Evolutionary conservation across 2,888 invertebrate genomes (phyloP), one percentile per base, ranked within the genome.

Genomic region (Sabatieria punctata): DNA sequence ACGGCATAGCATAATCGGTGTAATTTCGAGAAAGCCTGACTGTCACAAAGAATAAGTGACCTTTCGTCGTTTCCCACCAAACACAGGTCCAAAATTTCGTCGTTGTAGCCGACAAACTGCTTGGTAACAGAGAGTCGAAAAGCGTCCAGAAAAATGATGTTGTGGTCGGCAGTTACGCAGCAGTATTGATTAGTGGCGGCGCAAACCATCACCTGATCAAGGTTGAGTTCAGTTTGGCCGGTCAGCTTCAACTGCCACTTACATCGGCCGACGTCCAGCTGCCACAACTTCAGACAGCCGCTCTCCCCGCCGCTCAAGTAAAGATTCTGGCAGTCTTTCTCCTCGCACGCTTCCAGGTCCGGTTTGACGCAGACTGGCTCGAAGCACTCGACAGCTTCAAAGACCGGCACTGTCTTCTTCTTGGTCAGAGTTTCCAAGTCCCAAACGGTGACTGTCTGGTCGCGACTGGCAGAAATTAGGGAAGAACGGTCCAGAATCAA

Each of bases 71-170:
- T 72, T 1, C 88, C 88, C 47, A 85, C 61, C 61, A 79, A 82
- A 54, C 77, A 77, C 24, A 86, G 71, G 65, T 89, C 89, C 47
- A 89, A 69, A 52, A 93, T 79, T 71, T 95, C 91, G 71, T 93
- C 93, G 57, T 80, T 81, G 64, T 83, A 84, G n/a, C 95, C 95
- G 57, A 85, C 77, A 63, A 91, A 78, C 76, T 93, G 64, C 23
- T 54, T 50, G 2, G 36, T 26, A 8, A 55, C 39, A 6, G 43
- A 47, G 18, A 57, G 43, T 8, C 50, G 39, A 2, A 51, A 48
- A 22, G 50, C 52, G 43, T 55, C 52, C 3, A 61, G 35, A 13
- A 60, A 46, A 37, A 55, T 47, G 30, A 61, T 36, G 45, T 59
- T 58, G 19, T 57, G 52, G 30, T 59, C 53, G 1, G 52, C 54